Base-by-base conservation (phyloP, 1,140 invertebrate genomes). In the Adoxophyes honmai region DNA sequence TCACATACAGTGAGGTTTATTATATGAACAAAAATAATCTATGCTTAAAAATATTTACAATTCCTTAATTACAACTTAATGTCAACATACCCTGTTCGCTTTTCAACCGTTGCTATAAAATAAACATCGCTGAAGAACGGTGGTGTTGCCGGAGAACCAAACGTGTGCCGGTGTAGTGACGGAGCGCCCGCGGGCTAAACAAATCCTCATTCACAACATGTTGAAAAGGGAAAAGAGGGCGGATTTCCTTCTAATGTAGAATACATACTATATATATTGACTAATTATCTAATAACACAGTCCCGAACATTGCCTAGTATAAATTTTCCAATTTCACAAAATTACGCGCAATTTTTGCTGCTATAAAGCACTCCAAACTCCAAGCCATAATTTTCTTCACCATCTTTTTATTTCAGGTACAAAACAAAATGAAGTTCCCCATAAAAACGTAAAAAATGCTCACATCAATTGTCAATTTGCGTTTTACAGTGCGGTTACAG, bases 21-120 rank as follows among this genome's bases (percentile, higher is more conserved):
- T 86, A 82, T 86, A 79, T 88, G 85, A 88, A 88, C 85, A 88
- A 88, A 87, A 81, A 86, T 86, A 87, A 72, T 84, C 81, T 87
- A 84, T 87, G 73, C 55, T 68, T 84, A 78, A 83, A 86, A 80
- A 79, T 88, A 88, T 88, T 79, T 88, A 86, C 85, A 88, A 85
- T 77, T 65, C 64, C 80, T 84, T 87, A 83, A 62, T 78, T 75
- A 80, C 61, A 73, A 75, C 80, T 86, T 86, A 86, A 76, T 79
- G 73, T 85, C 74, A 75, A 88, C 75, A 80, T 81, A 85, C 81
- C 82, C 85, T 85, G 82, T 86, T 83, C 80, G 68, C 85, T 88
- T 86, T 88, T 88, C 85, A 88, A 88, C 78, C 75, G 85, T 88
- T 88, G 85, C 73, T 70, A 67, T 67, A 53, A 39, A 59, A 58